Conservation (phyloP, 2,797 vertebrate species). For the Sebastes glaucus region DNA sequence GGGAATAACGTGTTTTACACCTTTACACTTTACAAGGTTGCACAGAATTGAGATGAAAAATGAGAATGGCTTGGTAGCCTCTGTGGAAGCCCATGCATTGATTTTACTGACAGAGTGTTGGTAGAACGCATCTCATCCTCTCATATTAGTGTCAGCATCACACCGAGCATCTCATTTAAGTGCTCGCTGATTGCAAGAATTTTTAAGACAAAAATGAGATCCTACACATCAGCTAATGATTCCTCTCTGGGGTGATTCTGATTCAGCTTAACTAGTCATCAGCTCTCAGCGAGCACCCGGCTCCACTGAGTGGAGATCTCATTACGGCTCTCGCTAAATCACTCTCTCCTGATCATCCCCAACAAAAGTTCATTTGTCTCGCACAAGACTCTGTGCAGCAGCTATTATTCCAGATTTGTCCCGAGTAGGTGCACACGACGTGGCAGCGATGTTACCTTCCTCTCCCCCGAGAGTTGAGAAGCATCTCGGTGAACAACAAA, state of each 20-base stretch:
- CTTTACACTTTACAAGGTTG: constrained; percentile 9
- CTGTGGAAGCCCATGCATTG: background rate
- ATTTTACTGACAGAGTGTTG: background rate
- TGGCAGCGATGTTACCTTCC: background rate
- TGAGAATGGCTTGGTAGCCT: constrained; percentile 6
- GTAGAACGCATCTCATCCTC: constrained; percentile 2
- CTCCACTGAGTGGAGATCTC: constrained; percentile 29
- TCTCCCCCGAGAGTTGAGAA: constrained; percentile 23
- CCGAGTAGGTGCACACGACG: background rate
- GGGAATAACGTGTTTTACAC: background rate
- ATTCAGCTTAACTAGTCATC: constrained; percentile 37
- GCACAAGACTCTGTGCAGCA: background rate
- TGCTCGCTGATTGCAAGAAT: constrained; percentile 37
- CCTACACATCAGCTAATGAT: constrained; percentile 20
- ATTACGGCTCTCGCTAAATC: constrained; percentile 45
- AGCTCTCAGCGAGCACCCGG: constrained; percentile 24
- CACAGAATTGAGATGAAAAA: constrained; percentile 17
- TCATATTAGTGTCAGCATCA: background rate
- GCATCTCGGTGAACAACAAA: constrained; percentile 21
- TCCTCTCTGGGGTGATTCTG: constrained; percentile 17
- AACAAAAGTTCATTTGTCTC: constrained; percentile 44
- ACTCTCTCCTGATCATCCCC: constrained; percentile 38
- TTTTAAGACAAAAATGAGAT: constrained; percentile 17
- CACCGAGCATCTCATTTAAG: constrained; percentile 34
- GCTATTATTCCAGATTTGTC: constrained; percentile 23